Evolutionary conservation across 2,888 invertebrate genomes (phyloP).

Genomic region (Metallyticus violacea): DNA sequence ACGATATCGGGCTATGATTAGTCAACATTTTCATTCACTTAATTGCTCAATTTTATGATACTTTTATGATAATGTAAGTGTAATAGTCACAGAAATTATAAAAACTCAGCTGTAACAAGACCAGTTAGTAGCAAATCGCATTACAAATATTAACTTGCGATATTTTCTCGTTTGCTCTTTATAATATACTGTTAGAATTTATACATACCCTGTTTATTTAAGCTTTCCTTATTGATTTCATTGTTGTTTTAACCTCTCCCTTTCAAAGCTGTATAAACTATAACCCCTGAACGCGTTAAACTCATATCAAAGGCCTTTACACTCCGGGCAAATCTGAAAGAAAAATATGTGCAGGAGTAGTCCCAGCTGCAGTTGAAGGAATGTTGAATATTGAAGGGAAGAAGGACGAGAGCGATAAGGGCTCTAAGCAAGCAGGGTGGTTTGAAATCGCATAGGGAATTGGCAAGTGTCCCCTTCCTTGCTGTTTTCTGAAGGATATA

Average conservation of each 20-base stretch:
- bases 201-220: neutral
- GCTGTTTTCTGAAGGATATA: constrained; percentile 13
- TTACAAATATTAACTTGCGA: neutral
- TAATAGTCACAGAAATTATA: too few relatives aligned
- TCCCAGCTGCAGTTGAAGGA: neutral
- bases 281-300: constrained; percentile 17
- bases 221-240: neutral
- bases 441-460: constrained; percentile 17
- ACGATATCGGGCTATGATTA: too few relatives aligned
- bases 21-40: too few relatives aligned
- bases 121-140: too few relatives aligned
- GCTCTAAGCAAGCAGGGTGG: constrained; percentile 6
- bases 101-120: too few relatives aligned
- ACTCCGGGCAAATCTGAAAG: constrained; percentile 11
- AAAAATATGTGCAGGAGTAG: constrained; percentile 1
- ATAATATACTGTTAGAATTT: neutral
- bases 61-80: too few relatives aligned
- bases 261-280: constrained; percentile 2
- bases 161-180: neutral
- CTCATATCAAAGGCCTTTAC: constrained; percentile 25
- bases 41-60: too few relatives aligned
- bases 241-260: neutral
- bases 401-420: constrained; percentile 1
- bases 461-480: constrained; percentile 11
- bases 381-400: constrained; percentile 22